Evolutionary conservation across 2,797 vertebrate species (phyloP).

Genomic region (Melopsittacus undulatus): DNA sequence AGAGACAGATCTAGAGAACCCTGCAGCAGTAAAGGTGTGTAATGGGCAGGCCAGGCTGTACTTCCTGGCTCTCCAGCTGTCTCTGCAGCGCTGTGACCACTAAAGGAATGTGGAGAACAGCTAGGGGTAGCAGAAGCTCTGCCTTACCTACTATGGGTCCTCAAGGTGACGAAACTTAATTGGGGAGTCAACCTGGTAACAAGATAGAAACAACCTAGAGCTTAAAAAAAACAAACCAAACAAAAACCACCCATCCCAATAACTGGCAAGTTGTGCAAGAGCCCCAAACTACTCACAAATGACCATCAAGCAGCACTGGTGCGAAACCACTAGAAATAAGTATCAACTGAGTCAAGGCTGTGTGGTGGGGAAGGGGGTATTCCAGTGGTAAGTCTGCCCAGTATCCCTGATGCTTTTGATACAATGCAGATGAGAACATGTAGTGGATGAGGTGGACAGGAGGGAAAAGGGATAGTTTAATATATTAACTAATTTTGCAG

Average conservation of each 20-base stretch:
- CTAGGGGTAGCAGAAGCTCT: background rate
- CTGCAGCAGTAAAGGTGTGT: background rate
- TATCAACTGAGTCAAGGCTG: background rate
- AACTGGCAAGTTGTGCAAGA: slow-evolving; percentile 47
- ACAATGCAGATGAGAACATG: background rate
- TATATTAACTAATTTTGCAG: slow-evolving; percentile 34
- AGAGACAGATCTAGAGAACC: background rate
- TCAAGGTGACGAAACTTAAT: background rate
- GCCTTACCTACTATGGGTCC: background rate
- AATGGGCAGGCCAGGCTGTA: background rate
- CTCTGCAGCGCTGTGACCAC: background rate
- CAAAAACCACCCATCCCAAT: background rate
- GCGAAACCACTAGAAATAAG: slow-evolving; percentile 25
- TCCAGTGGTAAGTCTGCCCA: slow-evolving; percentile 54
- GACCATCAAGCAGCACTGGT: slow-evolving; percentile 35
- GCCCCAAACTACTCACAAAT: slow-evolving; percentile 47
- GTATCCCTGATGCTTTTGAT: slow-evolving; percentile 23
- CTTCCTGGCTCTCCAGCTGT: background rate
- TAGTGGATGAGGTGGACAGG: background rate
- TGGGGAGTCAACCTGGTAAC: background rate
- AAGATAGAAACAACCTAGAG: slow-evolving; percentile 19
- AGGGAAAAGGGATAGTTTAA: slow-evolving; percentile 13
- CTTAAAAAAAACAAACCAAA: background rate
- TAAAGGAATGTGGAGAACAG: slow-evolving; percentile 31
- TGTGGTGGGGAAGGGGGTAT: slow-evolving; percentile 1